Evolutionary conservation across 2,113 vertebrate genomes (phyloP).

Genomic region (Macaca fascicularis): DNA sequence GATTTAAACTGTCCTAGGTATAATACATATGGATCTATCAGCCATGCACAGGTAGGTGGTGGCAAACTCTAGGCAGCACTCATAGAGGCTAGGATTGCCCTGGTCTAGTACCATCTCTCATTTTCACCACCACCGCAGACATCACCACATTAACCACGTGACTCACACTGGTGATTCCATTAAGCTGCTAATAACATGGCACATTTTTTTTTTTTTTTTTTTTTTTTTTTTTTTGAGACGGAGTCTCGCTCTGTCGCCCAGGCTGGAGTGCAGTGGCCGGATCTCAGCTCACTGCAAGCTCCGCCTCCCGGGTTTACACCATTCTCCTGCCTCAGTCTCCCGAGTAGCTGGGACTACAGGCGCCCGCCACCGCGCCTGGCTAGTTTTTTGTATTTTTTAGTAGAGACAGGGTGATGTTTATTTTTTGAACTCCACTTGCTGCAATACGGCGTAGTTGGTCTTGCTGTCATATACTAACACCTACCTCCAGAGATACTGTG

Average conservation of each 20-base stretch:
- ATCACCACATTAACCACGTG: background rate
- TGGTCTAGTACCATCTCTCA: background rate
- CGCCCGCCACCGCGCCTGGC: too few species aligned
- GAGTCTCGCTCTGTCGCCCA: too few species aligned
- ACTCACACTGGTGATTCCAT: background rate
- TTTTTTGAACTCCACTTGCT: background rate
- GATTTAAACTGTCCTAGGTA: background rate
- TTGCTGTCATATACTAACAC: background rate
- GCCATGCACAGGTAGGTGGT: background rate
- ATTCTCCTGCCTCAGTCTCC: too few species aligned
- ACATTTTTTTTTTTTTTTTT: too few species aligned
- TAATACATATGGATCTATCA: background rate
- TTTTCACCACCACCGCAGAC: fast-evolving
- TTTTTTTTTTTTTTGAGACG: too few species aligned
- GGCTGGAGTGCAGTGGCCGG: too few species aligned
- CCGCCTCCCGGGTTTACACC: too few species aligned
- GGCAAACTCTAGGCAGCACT: background rate
- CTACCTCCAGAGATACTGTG: background rate
- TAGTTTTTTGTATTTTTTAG: too few species aligned
- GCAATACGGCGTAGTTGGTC: background rate
- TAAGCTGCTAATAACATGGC: background rate
- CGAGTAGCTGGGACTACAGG: too few species aligned
- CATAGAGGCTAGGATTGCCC: background rate
- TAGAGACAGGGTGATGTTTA: background rate
- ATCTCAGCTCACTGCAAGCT: too few species aligned